Percentiles rank a stretch among this genome's conserved stretches.
Conservation (phyloP, 2,888 invertebrate species). For the Lasioglossum leucozonium region DNA sequence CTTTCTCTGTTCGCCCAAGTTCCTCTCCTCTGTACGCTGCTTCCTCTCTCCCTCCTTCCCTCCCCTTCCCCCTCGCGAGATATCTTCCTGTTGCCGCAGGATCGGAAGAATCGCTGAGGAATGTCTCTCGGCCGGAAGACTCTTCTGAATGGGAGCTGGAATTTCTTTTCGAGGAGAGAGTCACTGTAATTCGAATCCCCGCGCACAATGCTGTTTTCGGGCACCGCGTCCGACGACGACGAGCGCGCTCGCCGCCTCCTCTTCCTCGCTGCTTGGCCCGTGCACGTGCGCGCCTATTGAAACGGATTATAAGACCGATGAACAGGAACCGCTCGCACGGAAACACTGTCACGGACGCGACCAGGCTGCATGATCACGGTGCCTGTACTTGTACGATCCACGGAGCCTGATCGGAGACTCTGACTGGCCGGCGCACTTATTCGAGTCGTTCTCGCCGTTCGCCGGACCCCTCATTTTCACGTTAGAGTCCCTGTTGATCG, state of each 20-base stretch:
- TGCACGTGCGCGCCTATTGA: not conserved
- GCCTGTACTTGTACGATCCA: not conserved
- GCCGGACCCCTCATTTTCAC: not conserved
- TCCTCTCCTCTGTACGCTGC: not conserved
- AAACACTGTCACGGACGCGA: slow-evolving; percentile 9
- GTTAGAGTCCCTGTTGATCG: not conserved
- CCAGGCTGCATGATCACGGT: not conserved
- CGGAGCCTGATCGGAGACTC: not conserved
- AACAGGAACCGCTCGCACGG: not conserved
- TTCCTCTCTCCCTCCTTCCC: not conserved
- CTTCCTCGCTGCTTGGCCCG: not conserved
- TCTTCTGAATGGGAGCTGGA: slow-evolving; percentile 3
- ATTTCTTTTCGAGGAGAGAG: slow-evolving; percentile 6
- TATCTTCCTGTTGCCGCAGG: slow-evolving; percentile 21
- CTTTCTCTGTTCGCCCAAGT: not conserved
- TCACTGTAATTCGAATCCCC: not conserved
- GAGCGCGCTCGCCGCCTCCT: not conserved
- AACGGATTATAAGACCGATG: not conserved
- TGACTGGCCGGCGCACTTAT: not conserved
- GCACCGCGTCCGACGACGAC: not conserved
- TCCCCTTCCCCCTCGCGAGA: not conserved
- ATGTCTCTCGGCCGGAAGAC: slow-evolving; percentile 17
- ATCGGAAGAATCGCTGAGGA: slow-evolving; percentile 26
- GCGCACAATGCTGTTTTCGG: not conserved
- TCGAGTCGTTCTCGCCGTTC: not conserved